Conservation (phyloP, 35 echinoderm and acorn worm species). For the Stichopus chloronotus region DNA sequence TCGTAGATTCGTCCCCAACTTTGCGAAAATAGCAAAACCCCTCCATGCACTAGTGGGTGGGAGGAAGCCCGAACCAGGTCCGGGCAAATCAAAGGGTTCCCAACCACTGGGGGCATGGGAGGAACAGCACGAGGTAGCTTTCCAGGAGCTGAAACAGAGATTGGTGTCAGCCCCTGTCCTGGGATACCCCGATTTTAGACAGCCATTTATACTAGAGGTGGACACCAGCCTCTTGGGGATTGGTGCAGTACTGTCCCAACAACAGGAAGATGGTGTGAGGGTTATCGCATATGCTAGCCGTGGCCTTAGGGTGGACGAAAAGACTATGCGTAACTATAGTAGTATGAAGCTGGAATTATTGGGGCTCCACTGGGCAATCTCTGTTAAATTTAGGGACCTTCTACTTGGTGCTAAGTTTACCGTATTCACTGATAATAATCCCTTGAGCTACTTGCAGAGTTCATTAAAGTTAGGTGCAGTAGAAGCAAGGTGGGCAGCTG, state of each 20-base stretch:
- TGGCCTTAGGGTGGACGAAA: background rate
- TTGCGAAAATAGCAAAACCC: background rate
- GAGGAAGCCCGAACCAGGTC: background rate
- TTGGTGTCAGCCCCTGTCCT: constrained; percentile 62
- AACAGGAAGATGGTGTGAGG: background rate
- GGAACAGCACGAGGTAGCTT: constrained; percentile 51
- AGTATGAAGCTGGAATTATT: constrained; percentile 67
- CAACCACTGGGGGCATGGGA: background rate
- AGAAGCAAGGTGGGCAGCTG: constrained; percentile 23
- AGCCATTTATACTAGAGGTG: constrained; percentile 72
- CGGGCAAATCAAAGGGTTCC: too few relatives aligned
- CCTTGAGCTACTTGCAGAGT: constrained; percentile 35
- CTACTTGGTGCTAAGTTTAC: constrained; percentile 40
- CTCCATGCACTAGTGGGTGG: background rate
- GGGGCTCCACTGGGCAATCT: constrained; percentile 38
- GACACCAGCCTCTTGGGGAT: constrained; percentile 63
- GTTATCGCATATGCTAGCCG: constrained; percentile 58
- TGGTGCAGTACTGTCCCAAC: constrained; percentile 61
- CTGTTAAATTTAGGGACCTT: constrained; percentile 15
- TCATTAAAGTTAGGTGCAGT: constrained; percentile 26
- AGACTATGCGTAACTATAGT: constrained; percentile 42
- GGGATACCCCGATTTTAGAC: constrained; percentile 68
- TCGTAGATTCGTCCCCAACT: background rate
- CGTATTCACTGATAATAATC: constrained; percentile 46
- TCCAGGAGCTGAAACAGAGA: constrained; percentile 51